Conservation (phyloP, 1,140 invertebrate genomes). For the Leptopilina clavipes region DNA sequence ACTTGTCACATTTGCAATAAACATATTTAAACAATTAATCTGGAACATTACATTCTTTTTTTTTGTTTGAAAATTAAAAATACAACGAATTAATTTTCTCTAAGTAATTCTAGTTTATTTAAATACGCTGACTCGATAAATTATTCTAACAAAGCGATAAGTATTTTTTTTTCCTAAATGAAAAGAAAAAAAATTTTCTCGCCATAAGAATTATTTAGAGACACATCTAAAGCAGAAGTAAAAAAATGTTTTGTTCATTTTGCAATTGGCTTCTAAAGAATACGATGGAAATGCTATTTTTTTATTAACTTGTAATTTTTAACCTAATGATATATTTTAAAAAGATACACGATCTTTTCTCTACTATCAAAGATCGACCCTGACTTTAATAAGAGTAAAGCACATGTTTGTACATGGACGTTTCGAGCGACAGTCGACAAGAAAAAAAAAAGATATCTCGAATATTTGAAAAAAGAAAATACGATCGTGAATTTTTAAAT, state of each 20-base stretch:
- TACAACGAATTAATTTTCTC: neutral
- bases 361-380: constrained; percentile 14
- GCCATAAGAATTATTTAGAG: neutral
- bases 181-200: neutral
- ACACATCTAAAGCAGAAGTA: constrained; percentile 26
- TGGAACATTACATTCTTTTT: neutral
- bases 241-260: too few relatives aligned
- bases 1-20: neutral
- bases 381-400: constrained; percentile 67
- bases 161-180: neutral
- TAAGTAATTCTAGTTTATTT: neutral
- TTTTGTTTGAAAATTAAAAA: neutral
- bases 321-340: constrained; percentile 31
- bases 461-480: neutral
- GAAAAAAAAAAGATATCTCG: constrained; percentile 47
- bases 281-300: constrained; percentile 26
- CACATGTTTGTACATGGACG: constrained; percentile 70
- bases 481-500: neutral
- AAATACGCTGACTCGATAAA: neutral
- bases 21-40: neutral
- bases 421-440: constrained; percentile 60
- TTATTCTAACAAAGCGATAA: neutral
- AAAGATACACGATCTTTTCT: constrained; percentile 16
- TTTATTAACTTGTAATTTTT: neutral
- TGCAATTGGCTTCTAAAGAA: too few relatives aligned